Base-by-base conservation (phyloP, 1,140 invertebrate genomes). In the Trichoplusia ni region DNA sequence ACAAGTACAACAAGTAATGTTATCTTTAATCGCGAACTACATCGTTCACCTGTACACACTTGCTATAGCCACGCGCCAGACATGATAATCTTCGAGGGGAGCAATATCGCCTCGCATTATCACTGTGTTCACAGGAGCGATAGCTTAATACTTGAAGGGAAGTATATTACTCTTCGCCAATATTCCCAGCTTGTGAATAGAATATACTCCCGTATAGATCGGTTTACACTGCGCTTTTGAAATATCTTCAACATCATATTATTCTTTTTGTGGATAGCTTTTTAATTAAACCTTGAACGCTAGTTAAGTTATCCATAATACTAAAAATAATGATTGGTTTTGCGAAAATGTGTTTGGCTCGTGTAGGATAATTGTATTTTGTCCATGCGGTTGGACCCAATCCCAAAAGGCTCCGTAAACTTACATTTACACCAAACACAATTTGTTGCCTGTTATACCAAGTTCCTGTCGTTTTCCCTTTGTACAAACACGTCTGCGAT, bases 1-100 rank as follows among this genome's bases (percentile, higher is more conserved):
- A 16, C 2, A 16, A 38, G 18, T 14, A 18, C 46, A 9, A 2
- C 3, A 4, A 13, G 27, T 29, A 47, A 47, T 33, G 47, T 35
- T 33, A 51, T 51, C 31, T 51, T 31, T n/a, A 27, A 16, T 2
- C 46, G 11, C 9, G 6, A 37, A 54, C 29, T 38, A 38, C 19
- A 54, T 54, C 21, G n/a, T 54, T 56, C 19, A 56, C 13, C 44
- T 27, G 25, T 51, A 51, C 31, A 2, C 16, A 21, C 18, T 21
- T 21, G 35, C 13, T 14, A 4, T 11, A 35, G n/a, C 23, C 25
- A 63, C 16, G 53, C 62, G 60, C 37, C 40, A 67, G 49, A 64
- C 69, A 49, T 69, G 71, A 67, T 76, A 77, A 81, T 78, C 73
- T 75, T 49, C 54, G 35, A 65, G 67, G 64, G 56, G 35, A 59